Base-by-base conservation (phyloP, 2,888 invertebrate genomes). In the Dichetophora obliterata region DNA sequence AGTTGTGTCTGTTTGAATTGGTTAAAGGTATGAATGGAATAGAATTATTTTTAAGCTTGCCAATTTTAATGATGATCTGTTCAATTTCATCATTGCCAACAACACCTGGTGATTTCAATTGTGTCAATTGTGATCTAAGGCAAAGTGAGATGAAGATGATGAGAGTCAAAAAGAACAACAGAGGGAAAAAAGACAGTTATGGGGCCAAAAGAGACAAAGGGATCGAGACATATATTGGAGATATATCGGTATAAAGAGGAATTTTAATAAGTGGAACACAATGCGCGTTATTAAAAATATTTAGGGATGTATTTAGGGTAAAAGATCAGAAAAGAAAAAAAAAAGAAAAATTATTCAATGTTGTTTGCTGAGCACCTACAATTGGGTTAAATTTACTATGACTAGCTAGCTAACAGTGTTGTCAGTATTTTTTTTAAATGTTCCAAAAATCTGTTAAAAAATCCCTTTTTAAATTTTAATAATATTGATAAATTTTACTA, bases 11-110 rank as follows among this genome's bases (percentile, higher is more conserved):
- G 50, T 19, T 43, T 66, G 71, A 65, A 27, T 48, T 72, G 52
- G 43, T 43, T 57, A 31, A 34, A 63, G 79, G 75, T 79, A 80
- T 73, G 75, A 70, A 69, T 79, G 77, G 74, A 75, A 66, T 59
- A 70, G 52, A 27, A 34, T 22, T 75, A n/a, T 48, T 74, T 74
- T 61, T 76, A 61, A 72, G 75, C 77, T 80, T 80, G 77, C 79
- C 80, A 78, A 79, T 80, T 78, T 78, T 81, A 68, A 81, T 77
- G 61, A 81, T 80, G 71, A 81, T 77, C 77, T 74, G 66, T 52
- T 74, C 74, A 54, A 74, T 34, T 66, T 74, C 74, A 16, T 80
- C 77, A 52, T 78, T 79, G 68, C 79, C 76, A 69, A 75, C 76
- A 27, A 1, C 70, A 19, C 9, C 8, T 50, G 31, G 9, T 59